Conservation (phyloP, 2,888 invertebrate species). For the Amblyjoppa fuscipennis region DNA sequence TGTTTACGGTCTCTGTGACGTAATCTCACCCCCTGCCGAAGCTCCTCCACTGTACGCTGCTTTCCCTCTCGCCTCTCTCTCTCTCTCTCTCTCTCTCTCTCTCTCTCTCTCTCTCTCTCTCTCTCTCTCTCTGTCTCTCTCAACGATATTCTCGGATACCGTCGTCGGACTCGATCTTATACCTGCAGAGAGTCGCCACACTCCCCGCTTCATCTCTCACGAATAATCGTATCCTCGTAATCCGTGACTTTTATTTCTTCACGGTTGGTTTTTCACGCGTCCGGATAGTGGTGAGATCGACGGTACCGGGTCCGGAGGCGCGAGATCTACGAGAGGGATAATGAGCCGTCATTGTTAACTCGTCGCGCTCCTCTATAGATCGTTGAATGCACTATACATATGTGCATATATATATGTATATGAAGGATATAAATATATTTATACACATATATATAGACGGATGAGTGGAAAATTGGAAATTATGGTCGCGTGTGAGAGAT, state of each 20-base stretch:
- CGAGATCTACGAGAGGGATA: constrained; percentile 67
- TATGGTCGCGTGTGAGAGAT: constrained; percentile 50
- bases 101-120: background rate
- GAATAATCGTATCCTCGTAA: constrained; percentile 37
- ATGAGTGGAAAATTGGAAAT: constrained; percentile 65
- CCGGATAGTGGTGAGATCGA: constrained; percentile 20
- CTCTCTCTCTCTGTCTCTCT: background rate
- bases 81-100: background rate
- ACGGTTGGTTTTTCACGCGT: constrained; percentile 64
- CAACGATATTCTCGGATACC: background rate
- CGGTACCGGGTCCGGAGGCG: constrained; percentile 17
- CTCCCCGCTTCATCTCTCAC: constrained; percentile 28
- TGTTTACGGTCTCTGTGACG: constrained; percentile 79
- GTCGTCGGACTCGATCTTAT: constrained; percentile 8
- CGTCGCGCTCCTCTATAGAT: constrained; percentile 37
- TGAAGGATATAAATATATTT: too few relatives aligned
- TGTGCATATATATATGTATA: background rate
- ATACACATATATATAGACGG: constrained; percentile 2
- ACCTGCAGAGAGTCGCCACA: background rate
- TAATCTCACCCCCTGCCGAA: constrained; percentile 73
- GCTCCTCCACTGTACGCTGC: background rate
- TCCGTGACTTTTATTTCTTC: constrained; percentile 66
- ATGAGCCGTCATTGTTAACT: constrained; percentile 67
- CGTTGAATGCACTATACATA: constrained; percentile 2
- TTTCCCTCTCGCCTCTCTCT: background rate